A percentile compares a stretch with the other conserved stretches of the same genome.
phyloP scores from a whole-genome alignment of 2,888 invertebrate genomes.

The Lepeophtheirus nordmannii region DNA sequence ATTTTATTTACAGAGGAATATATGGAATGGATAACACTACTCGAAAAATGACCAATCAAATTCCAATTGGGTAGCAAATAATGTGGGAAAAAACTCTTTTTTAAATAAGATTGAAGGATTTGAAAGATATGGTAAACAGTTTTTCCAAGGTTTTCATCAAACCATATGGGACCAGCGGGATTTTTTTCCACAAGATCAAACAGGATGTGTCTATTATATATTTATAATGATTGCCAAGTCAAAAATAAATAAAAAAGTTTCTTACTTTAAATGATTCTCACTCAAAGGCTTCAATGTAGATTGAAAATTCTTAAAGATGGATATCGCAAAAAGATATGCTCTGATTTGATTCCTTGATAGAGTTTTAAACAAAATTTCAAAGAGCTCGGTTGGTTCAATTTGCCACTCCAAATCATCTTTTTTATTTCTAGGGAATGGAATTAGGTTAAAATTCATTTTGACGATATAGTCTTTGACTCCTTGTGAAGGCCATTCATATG shows the following conservation, averaged over 20 bases:
- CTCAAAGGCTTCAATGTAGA: neutral
- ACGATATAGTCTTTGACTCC: neutral
- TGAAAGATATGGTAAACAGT: neutral
- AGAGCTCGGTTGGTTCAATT: neutral
- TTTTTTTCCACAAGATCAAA: constrained; percentile 6
- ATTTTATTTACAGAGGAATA: neutral
- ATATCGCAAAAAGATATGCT: neutral
- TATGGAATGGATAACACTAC: neutral
- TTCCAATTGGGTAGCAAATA: neutral
- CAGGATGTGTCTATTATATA: neutral
- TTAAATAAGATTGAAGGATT: neutral
- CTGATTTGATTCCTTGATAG: neutral
- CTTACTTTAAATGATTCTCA: neutral
- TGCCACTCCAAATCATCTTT: neutral
- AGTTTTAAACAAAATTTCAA: neutral
- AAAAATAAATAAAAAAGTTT: neutral
- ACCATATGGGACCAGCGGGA: neutral
- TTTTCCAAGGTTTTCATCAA: constrained; percentile 5
- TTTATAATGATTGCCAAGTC: neutral
- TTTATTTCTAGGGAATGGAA: neutral
- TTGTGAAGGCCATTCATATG: neutral
- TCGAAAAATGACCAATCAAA: neutral
- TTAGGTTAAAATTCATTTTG: neutral
- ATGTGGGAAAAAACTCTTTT: neutral
- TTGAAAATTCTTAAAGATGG: neutral